Conservation (phyloP, 2,797 vertebrate genomes). For the Acridotheres tristis region DNA sequence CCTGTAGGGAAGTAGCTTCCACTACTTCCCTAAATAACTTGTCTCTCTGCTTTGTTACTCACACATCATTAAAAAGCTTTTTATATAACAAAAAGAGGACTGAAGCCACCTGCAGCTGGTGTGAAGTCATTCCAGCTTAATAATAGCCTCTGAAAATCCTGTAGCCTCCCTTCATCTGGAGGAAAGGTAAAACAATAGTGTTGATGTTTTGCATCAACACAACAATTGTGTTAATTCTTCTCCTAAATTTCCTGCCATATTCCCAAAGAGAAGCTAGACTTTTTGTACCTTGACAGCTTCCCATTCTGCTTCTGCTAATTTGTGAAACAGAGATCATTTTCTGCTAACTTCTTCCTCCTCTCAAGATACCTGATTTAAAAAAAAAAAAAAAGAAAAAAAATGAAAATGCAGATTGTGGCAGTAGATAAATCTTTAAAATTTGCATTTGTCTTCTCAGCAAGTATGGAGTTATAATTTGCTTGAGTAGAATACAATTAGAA, state of each 20-base stretch:
- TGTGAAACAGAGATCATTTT: not conserved
- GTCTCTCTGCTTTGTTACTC: not conserved
- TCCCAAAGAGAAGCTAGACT: not conserved
- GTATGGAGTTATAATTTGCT: not conserved
- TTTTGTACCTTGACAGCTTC: not conserved
- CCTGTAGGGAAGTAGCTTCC: not conserved
- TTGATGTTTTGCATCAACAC: not conserved
- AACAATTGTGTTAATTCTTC: conserved; percentile 5
- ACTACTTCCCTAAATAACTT: not conserved
- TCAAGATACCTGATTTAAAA: not conserved
- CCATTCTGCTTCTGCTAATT: not conserved
- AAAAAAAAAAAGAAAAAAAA: too few species aligned
- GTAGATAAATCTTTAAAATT: not conserved
- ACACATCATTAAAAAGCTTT: not conserved
- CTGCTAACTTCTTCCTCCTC: not conserved
- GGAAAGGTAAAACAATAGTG: conserved; percentile 54
- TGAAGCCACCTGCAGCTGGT: conserved; percentile 11
- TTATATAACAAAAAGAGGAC: not conserved
- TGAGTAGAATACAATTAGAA: not conserved
- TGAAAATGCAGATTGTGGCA: not conserved
- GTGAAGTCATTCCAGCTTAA: conserved; percentile 18
- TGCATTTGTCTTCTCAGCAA: not conserved
- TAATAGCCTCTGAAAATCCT: not conserved
- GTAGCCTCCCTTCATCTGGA: conserved; percentile 19
- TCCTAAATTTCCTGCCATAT: conserved; percentile 1